Evolutionary conservation across 2,888 invertebrate species (phyloP).

Genomic region (Boloria euphrosyne): DNA sequence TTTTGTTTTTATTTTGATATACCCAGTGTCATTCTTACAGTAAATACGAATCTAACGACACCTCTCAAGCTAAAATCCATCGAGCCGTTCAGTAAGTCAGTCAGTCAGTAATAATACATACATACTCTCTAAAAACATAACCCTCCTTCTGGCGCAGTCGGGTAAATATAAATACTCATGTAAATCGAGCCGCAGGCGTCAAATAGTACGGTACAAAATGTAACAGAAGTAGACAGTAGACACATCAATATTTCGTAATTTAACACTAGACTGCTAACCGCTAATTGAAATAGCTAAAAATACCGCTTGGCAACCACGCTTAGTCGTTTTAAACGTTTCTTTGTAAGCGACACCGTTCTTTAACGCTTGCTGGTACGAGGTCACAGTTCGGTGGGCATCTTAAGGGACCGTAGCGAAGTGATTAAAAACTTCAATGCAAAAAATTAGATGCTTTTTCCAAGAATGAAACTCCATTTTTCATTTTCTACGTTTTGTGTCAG

Average conservation of each 20-base stretch:
- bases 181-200: no score
- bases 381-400: constrained; percentile 22
- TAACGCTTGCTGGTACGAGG: constrained; percentile 8
- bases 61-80: no score
- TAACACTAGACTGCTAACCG: constrained; percentile 59
- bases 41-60: no score
- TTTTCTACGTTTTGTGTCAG: neutral
- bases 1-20: no score
- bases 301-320: constrained; percentile 40
- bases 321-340: constrained; percentile 26
- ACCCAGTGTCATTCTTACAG: no score
- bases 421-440: constrained; percentile 3
- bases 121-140: no score
- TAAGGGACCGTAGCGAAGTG: constrained; percentile 16
- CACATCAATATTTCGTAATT: constrained; percentile 45
- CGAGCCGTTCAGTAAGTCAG: no score
- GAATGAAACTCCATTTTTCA: neutral
- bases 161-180: no score
- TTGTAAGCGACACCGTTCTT: constrained; percentile 26
- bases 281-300: constrained; percentile 66
- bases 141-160: no score
- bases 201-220: neutral
- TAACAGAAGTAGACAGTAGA: constrained; percentile 14
- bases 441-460: no score
- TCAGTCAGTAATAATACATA: no score